A percentile compares a stretch with the other conserved stretches of the same genome.
phyloP scores from a whole-genome alignment of 37 sponge, comb jelly and placozoan species.

The Spongilla lacustris region DNA sequence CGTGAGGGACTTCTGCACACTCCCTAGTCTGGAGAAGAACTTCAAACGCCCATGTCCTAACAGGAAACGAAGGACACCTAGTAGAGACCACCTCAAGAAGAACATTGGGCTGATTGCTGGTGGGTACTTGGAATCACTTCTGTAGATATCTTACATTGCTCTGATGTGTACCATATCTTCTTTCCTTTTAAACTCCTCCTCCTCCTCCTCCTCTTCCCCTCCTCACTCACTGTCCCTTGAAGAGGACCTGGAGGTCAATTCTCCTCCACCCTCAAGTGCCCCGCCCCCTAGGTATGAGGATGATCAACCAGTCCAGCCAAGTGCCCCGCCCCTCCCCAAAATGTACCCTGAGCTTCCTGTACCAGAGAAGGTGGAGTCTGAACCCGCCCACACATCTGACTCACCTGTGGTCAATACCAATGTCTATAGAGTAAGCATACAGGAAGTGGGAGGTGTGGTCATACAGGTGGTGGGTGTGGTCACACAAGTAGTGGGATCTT shows the following conservation, averaged over 20 bases:
- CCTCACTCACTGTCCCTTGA: neutral
- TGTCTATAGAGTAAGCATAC: neutral
- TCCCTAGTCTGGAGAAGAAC: conserved; percentile 49
- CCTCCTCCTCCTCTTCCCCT: neutral
- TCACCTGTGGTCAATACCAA: neutral
- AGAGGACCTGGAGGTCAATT: neutral
- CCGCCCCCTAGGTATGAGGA: neutral
- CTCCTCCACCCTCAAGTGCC: neutral
- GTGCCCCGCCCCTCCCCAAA: neutral
- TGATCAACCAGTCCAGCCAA: neutral
- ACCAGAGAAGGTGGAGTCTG: neutral
- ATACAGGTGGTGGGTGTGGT: too few species aligned
- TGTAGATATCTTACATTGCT: neutral
- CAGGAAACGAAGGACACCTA: conserved; percentile 24
- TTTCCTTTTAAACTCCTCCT: neutral
- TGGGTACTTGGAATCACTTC: too few species aligned
- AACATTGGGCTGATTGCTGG: neutral
- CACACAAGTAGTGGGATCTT: too few species aligned
- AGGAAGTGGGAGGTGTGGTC: neutral
- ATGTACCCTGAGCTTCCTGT: neutral
- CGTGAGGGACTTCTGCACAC: conserved; percentile 14
- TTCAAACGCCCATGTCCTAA: conserved; percentile 66
- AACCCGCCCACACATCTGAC: neutral
- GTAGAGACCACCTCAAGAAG: neutral
- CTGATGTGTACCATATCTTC: neutral